These are phyloP conservation scores for Aricia agestis DNA, from an alignment of 1,140 invertebrate genomes.

Conservation along the genomic window DNA sequence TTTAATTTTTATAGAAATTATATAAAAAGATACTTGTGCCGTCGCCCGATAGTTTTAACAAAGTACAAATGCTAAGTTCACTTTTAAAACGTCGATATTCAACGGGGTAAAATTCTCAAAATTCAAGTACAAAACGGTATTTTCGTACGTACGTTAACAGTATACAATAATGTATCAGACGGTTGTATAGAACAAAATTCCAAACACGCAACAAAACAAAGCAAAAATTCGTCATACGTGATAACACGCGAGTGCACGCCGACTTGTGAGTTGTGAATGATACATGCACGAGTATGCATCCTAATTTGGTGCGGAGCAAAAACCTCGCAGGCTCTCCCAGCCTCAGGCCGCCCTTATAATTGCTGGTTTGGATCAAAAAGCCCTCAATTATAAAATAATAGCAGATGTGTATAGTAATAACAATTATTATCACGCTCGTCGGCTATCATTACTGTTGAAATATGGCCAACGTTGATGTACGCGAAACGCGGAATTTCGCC, in stretches of 20 bases:
- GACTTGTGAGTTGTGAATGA: slow-evolving; percentile 14
- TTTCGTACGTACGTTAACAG: no score
- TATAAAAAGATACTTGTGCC: no score
- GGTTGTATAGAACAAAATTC: background rate
- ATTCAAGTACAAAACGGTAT: no score
- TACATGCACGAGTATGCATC: slow-evolving; percentile 19
- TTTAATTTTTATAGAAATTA: no score
- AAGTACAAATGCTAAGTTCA: no score
- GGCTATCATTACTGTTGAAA: slow-evolving; percentile 69
- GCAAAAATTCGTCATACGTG: background rate
- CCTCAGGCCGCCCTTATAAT: slow-evolving; percentile 72
- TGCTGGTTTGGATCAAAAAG: slow-evolving; percentile 71
- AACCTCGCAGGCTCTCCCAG: slow-evolving; percentile 51
- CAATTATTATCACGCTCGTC: slow-evolving; percentile 74
- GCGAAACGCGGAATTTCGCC: slow-evolving; percentile 56
- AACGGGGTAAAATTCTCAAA: no score
- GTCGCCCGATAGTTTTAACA: no score
- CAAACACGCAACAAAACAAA: background rate
- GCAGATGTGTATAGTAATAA: slow-evolving; percentile 75
- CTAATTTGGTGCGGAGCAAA: slow-evolving; percentile 46
- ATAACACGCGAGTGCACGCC: background rate
- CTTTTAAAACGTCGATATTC: no score
- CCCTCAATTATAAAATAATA: slow-evolving; percentile 76
- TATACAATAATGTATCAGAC: no score
- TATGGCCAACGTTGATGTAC: slow-evolving; percentile 59